phyloP scores from a whole-genome alignment of 2,113 vertebrate genomes.

The Cephalopterus ornatus region DNA sequence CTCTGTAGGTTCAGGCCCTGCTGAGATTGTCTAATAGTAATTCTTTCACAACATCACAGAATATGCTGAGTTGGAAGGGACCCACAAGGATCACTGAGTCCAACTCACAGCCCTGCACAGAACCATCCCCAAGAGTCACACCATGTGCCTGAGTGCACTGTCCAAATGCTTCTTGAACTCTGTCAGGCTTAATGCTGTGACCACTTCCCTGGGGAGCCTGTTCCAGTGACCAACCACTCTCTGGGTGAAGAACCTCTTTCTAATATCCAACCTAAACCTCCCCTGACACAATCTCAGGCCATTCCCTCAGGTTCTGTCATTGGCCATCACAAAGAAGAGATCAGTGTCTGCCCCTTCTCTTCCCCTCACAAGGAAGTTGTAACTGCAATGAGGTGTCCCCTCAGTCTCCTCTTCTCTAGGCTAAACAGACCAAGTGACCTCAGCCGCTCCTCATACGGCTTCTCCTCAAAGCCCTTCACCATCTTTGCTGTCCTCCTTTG shows the following conservation, averaged over 20 bases:
- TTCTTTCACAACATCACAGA: neutral
- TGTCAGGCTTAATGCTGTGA: neutral
- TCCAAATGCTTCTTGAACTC: neutral
- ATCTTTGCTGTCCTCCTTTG: neutral
- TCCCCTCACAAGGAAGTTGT: neutral
- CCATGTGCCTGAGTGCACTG: neutral
- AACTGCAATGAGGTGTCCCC: neutral
- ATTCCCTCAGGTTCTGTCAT: neutral
- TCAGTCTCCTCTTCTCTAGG: neutral
- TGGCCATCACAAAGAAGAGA: neutral
- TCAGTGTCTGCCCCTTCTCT: neutral
- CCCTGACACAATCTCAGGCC: neutral
- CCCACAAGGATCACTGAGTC: neutral
- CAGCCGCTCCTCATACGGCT: neutral
- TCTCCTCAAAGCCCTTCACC: neutral
- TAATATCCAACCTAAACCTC: neutral
- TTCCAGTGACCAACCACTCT: neutral
- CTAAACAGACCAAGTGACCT: neutral
- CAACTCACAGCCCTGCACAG: neutral
- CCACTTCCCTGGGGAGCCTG: neutral
- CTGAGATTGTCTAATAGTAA: neutral
- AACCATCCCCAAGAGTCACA: neutral
- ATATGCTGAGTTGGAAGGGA: neutral
- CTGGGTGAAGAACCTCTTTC: neutral
- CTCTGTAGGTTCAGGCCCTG: neutral